Evolutionary conservation across 2,113 vertebrate species (phyloP).

Genomic region (Echinops telfairi): DNA sequence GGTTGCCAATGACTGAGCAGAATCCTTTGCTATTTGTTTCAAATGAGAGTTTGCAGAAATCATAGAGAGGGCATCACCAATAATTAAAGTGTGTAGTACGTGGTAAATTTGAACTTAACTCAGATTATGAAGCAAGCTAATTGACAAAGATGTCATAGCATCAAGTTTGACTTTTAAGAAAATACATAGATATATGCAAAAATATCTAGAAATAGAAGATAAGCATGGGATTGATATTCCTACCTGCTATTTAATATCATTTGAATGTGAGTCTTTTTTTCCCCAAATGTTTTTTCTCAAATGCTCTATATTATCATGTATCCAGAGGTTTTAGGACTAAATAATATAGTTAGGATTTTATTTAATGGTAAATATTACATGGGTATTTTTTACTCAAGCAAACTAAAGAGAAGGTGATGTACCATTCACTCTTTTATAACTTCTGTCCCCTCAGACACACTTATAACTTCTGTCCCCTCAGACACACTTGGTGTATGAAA

Average conservation of each 20-base stretch:
- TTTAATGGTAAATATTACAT: not conserved
- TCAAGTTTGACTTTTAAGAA: not conserved
- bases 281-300: not conserved
- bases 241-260: not conserved
- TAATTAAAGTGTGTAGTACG: slow-evolving; percentile 64
- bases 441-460: too few relatives aligned
- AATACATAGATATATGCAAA: not conserved
- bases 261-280: not conserved
- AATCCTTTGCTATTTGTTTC: slow-evolving; percentile 64
- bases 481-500: not conserved
- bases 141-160: slow-evolving; percentile 59
- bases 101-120: slow-evolving; percentile 64
- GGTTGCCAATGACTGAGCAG: slow-evolving; percentile 45
- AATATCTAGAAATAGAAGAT: not conserved
- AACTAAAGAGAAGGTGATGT: not conserved
- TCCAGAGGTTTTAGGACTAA: not conserved
- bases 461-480: not conserved
- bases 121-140: slow-evolving; percentile 63
- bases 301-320: not conserved
- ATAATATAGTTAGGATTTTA: not conserved
- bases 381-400: slow-evolving; percentile 1
- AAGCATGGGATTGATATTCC: not conserved
- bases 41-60: slow-evolving; percentile 60
- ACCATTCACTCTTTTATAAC: not conserved
- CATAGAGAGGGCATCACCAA: slow-evolving; percentile 61